A percentile compares a stretch with the other conserved stretches of the same genome.
phyloP scores from a whole-genome alignment of 2,888 invertebrate species.

The Norana najaformis region DNA sequence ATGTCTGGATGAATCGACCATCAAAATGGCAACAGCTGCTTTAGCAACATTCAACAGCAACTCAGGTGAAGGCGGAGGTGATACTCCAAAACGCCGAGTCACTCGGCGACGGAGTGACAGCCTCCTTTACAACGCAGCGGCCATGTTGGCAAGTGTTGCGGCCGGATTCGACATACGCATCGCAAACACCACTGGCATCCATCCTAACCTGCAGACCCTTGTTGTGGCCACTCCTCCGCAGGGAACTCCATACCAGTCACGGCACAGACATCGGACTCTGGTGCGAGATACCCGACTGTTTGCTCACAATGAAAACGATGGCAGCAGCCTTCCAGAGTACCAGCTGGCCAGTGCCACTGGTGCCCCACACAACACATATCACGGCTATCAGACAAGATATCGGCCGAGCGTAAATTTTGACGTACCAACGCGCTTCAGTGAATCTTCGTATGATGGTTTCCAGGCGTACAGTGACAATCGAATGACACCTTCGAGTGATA shows the following conservation, averaged over 20 bases:
- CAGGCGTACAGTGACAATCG: neutral
- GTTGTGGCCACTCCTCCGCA: conserved; percentile 1
- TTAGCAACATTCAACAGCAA: conserved; percentile 71
- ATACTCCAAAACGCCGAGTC: conserved; percentile 40
- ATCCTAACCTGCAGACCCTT: conserved; percentile 48
- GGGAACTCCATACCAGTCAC: conserved; percentile 22
- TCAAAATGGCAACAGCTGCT: conserved; percentile 43
- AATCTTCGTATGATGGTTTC: conserved; percentile 34
- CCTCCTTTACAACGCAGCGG: conserved; percentile 83
- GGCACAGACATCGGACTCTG: neutral
- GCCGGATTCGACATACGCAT: conserved; percentile 89
- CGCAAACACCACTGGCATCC: conserved; percentile 69
- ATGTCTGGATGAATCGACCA: conserved; percentile 51
- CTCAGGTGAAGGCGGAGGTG: conserved; percentile 61
- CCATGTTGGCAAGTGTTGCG: conserved; percentile 81
- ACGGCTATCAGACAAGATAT: conserved; percentile 74
- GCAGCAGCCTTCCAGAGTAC: conserved; percentile 8
- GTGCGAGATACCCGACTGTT: conserved; percentile 6
- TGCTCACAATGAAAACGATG: conserved; percentile 21
- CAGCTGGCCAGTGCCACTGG: conserved; percentile 29
- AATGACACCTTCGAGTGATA: conserved; percentile 40
- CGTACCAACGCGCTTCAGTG: conserved; percentile 54
- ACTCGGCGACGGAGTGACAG: conserved; percentile 66
- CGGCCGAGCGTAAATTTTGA: conserved; percentile 57
- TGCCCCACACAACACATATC: conserved; percentile 79